These are phyloP conservation scores for Tipula vernalis DNA, from an alignment of 2,888 invertebrate genomes.

Conservation along the genomic window DNA sequence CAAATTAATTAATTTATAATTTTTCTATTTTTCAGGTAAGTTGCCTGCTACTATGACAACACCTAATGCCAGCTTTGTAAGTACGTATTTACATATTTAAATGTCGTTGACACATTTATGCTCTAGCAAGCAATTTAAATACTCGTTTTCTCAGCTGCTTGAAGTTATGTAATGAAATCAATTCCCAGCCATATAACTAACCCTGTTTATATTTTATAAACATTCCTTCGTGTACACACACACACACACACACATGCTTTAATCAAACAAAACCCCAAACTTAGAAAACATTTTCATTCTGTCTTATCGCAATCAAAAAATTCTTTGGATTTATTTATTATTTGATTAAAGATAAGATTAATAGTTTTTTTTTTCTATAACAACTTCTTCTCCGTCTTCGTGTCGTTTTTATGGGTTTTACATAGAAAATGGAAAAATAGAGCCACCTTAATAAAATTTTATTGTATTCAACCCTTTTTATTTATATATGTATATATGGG, in stretches of 20 bases:
- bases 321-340: slow-evolving; percentile 1
- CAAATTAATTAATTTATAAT: background rate
- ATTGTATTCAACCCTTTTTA: background rate
- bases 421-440: background rate
- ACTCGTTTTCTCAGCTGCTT: background rate
- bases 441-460: background rate
- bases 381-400: background rate
- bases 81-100: background rate
- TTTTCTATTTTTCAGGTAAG: background rate
- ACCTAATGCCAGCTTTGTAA: background rate
- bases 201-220: background rate
- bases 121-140: background rate
- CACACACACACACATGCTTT: background rate
- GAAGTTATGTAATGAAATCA: background rate
- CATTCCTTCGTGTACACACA: background rate
- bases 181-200: background rate
- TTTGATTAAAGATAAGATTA: slow-evolving; percentile 4
- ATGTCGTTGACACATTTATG: background rate
- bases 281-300: background rate
- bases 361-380: background rate
- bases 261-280: background rate
- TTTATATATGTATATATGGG: background rate
- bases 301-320: background rate
- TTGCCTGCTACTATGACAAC: background rate
- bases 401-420: background rate